These are phyloP conservation scores for Chaetops frenatus DNA, from an alignment of 2,113 vertebrate genomes.

Conservation along the genomic window DNA sequence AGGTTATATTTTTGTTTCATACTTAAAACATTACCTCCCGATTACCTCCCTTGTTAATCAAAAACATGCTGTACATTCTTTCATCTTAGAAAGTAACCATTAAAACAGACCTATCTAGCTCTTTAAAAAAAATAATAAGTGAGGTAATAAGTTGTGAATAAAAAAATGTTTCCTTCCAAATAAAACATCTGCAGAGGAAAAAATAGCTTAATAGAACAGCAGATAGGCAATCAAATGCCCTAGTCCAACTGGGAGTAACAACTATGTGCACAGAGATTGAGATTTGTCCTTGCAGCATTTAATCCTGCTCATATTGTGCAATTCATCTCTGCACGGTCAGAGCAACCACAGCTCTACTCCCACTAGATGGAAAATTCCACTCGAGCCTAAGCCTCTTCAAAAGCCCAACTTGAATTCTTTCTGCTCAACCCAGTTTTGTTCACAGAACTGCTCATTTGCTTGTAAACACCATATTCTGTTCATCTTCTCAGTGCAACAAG, in stretches of 20 bases:
- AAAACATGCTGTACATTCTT: conserved; percentile 65
- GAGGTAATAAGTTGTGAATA: conserved; percentile 30
- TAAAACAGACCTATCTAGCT: conserved; percentile 32
- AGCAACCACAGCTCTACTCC: conserved; percentile 42
- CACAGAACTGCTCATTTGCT: not conserved
- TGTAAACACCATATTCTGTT: not conserved
- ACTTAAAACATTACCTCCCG: conserved; percentile 47
- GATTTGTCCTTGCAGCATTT: conserved; percentile 38
- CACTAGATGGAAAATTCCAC: conserved; percentile 69
- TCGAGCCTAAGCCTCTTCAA: conserved; percentile 9
- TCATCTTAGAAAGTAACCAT: conserved; percentile 40
- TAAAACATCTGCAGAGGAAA: conserved; percentile 35
- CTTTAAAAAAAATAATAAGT: not conserved
- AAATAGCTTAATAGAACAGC: conserved; percentile 17
- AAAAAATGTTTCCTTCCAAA: conserved; percentile 39
- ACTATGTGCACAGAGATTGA: not conserved
- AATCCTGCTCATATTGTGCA: conserved; percentile 46
- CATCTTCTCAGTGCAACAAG: not conserved
- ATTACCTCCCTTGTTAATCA: conserved; percentile 52
- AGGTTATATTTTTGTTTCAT: conserved; percentile 55
- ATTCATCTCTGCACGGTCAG: conserved; percentile 40
- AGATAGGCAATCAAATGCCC: conserved; percentile 30
- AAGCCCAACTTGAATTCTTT: conserved; percentile 25
- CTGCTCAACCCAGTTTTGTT: not conserved
- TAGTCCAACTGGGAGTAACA: conserved; percentile 30